A percentile compares a stretch with the other conserved stretches of the same genome.
phyloP scores from a whole-genome alignment of 30 jellyfish, hydroid and myxozoan species.

The Chrysaora quinquecirrha region DNA sequence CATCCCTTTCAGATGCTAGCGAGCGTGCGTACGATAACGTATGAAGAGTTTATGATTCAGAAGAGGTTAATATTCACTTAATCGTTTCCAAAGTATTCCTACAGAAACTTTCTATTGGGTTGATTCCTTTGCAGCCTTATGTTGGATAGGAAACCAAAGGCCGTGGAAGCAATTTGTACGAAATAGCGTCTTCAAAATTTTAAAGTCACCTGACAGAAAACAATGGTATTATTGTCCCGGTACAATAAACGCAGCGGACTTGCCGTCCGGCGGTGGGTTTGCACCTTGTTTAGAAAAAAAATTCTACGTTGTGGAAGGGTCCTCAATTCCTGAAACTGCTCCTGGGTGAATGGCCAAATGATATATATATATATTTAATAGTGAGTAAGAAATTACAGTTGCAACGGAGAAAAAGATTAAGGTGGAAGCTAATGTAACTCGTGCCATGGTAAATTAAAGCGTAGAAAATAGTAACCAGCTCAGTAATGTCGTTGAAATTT shows the following conservation, averaged over 20 bases:
- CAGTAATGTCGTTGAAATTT: neutral
- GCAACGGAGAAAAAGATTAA: constrained; percentile 26
- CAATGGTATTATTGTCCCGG: constrained; percentile 33
- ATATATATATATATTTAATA: neutral
- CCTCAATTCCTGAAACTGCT: constrained; percentile 26
- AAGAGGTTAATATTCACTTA: constrained; percentile 39
- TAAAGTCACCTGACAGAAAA: neutral
- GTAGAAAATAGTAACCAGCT: neutral
- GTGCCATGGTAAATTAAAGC: constrained; percentile 14
- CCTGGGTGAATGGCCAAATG: constrained; percentile 31
- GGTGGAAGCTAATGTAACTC: constrained; percentile 39
- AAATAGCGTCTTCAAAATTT: neutral
- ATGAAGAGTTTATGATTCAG: constrained; percentile 44
- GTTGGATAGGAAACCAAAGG: constrained; percentile 21
- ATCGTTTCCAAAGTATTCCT: constrained; percentile 47
- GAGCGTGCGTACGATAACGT: constrained; percentile 60
- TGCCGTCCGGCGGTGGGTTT: constrained; percentile 6
- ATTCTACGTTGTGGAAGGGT: constrained; percentile 68
- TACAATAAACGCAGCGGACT: constrained; percentile 1
- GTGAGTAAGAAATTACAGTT: neutral
- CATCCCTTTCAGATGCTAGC: constrained; percentile 80
- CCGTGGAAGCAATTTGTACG: constrained; percentile 24
- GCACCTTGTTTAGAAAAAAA: neutral
- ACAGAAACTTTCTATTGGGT: constrained; percentile 37
- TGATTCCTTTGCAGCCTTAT: constrained; percentile 27